Evolutionary conservation across 2,113 vertebrate species (phyloP), one percentile per base, ranked within the genome.

Genomic region (Puntigrus tetrazona): DNA sequence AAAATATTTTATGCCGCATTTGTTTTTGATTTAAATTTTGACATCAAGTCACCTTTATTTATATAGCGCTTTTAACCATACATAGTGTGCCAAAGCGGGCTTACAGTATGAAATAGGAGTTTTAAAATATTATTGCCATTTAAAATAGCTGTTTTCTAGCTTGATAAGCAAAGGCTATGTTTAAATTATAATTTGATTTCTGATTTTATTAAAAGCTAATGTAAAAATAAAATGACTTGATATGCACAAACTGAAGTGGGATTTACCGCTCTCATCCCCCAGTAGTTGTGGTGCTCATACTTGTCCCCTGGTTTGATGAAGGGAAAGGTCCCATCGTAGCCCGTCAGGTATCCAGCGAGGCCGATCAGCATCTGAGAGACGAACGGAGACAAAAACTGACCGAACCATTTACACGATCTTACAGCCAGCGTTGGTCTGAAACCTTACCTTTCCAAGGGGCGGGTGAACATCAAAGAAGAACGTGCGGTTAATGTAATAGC

Each of bases 401-500:
- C 11, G 34, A 61, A 50, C n/a, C 36, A 52, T 41, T 25, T n/a
- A 22, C n/a, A 14, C 47, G 22, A 29, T 5, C 31, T 18, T 34
- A 16, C 14, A 27, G 16, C 2, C 6, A 65, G 47, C n/a, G 63
- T 5, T 14, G 11, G 31, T 57, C 31, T 10, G 22, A 29, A 52
- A 43, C 25, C 4, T 90, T 88, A 99, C 98, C 94, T 99, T 99
- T 83, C 98, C 98, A 70, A 99, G 92, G 38, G 98, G 98, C 11
- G 98, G 98, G 74, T 99, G 98, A 72, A 99, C 97, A 82, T 99
- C 98, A 88, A 99, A 99, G 92, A 99, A 99, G 93, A 99, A 99
- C 5, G 97, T 99, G 55, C 96, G 94, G 91, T 99, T 99, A 91
- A 99, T 99, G 91, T 99, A 99, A 93, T 97, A 98, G 92, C 97